These are phyloP conservation scores for Daboia siamensis DNA, from an alignment of 2,113 vertebrate genomes.

Conservation along the genomic window DNA sequence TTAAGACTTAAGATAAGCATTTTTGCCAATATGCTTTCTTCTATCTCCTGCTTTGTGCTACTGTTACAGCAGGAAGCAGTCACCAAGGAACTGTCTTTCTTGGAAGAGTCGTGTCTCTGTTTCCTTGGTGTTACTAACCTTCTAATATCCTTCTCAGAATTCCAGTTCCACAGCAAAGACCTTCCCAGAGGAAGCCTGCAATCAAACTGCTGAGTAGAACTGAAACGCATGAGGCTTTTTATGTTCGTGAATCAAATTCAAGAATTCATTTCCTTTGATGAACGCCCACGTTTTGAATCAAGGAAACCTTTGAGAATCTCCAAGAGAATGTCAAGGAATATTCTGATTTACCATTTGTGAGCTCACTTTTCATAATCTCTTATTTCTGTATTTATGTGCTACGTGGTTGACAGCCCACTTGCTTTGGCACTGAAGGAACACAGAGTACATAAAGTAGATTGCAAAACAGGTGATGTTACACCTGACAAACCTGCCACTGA, in stretches of 20 bases:
- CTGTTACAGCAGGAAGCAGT: not conserved
- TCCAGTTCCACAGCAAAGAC: conserved; percentile 10
- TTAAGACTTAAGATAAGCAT: not conserved
- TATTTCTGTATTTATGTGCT: conserved; percentile 32
- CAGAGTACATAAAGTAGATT: not conserved
- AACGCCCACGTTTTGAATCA: conserved; percentile 33
- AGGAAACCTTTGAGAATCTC: conserved; percentile 28
- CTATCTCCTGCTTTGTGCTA: not conserved
- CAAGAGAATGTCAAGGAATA: conserved; percentile 16
- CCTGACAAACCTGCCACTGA: not conserved
- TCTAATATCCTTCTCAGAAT: conserved; percentile 24
- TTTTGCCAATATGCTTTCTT: not conserved
- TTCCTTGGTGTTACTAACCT: conserved; percentile 9
- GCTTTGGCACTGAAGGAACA: conserved; percentile 7
- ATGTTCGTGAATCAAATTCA: conserved; percentile 38
- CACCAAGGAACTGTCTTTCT: not conserved
- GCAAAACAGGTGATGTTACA: not conserved
- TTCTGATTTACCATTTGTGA: conserved; percentile 32
- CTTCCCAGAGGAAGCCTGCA: conserved; percentile 31
- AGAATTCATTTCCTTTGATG: conserved; percentile 38
- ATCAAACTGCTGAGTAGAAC: conserved; percentile 34
- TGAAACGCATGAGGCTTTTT: conserved; percentile 34
- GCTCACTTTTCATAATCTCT: conserved; percentile 30
- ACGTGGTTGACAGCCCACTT: not conserved
- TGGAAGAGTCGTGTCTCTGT: not conserved